phyloP scores from a whole-genome alignment of 2,888 invertebrate species.

The Troides aeacus region DNA sequence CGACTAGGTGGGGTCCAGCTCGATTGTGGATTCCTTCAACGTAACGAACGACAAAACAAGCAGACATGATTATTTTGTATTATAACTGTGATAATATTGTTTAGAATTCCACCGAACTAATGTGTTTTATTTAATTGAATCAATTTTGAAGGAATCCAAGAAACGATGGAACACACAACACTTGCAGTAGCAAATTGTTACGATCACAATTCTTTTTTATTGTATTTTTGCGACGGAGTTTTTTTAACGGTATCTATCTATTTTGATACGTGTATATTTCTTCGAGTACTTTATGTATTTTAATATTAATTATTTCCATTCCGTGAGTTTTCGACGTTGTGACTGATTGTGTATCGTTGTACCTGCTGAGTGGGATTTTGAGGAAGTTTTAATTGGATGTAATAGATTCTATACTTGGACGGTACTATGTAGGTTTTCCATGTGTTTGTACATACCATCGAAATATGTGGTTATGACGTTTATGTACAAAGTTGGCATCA shows the following conservation, averaged over 20 bases:
- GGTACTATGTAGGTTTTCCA: constrained; percentile 43
- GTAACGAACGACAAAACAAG: constrained; percentile 62
- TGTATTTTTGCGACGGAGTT: constrained; percentile 68
- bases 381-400: constrained; percentile 47
- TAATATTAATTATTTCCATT: constrained; percentile 73
- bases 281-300: constrained; percentile 75
- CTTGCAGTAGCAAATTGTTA: constrained; percentile 55
- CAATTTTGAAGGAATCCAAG: constrained; percentile 70
- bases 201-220: constrained; percentile 70
- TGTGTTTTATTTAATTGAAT: constrained; percentile 59
- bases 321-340: constrained; percentile 65
- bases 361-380: constrained; percentile 51
- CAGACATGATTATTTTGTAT: constrained; percentile 73
- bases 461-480: constrained; percentile 14
- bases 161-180: constrained; percentile 47
- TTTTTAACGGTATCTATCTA: constrained; percentile 54
- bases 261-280: constrained; percentile 64
- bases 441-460: constrained; percentile 34
- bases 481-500: constrained; percentile 50
- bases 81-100: constrained; percentile 78
- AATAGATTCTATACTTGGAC: constrained; percentile 39
- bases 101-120: constrained; percentile 75
- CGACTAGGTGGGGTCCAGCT: constrained; percentile 42
- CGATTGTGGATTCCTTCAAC: constrained; percentile 76
- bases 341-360: constrained; percentile 69